Conservation (phyloP, 2,888 invertebrate species). For the Lasioglossum lativentre region DNA sequence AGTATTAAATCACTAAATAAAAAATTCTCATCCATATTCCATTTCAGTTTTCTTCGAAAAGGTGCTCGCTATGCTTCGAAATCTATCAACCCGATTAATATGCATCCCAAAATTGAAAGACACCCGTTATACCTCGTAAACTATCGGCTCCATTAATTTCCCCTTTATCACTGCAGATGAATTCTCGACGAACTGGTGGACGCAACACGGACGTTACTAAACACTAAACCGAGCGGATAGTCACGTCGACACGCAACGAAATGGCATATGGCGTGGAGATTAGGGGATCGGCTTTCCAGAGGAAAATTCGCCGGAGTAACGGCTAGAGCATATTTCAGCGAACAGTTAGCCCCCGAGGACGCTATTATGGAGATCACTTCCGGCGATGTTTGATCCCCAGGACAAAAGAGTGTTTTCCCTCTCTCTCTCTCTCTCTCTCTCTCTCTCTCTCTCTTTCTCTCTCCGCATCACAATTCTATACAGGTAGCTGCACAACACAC, state of each 20-base stretch:
- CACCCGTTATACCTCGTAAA: not conserved
- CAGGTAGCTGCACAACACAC: not conserved
- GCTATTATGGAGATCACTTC: slow-evolving; percentile 13
- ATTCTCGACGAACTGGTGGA: not conserved
- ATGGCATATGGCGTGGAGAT: not conserved
- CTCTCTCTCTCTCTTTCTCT: slow-evolving; percentile 2
- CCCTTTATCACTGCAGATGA: not conserved
- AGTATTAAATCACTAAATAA: not conserved
- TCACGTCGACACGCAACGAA: not conserved
- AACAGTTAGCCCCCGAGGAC: not conserved
- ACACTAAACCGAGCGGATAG: not conserved
- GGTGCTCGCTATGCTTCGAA: too few species aligned
- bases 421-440: not conserved
- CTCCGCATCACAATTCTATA: not conserved
- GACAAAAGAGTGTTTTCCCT: not conserved
- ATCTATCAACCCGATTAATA: not conserved
- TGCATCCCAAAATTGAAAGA: not conserved
- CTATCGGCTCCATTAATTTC: not conserved
- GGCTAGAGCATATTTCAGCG: not conserved
- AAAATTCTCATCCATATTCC: not conserved
- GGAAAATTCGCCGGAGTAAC: not conserved
- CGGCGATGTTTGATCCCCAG: not conserved
- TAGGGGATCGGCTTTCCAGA: not conserved
- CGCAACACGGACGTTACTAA: not conserved
- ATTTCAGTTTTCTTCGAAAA: not conserved